These are phyloP conservation scores for Bubo scandiacus DNA, from an alignment of 2,113 vertebrate genomes.

Conservation along the genomic window DNA sequence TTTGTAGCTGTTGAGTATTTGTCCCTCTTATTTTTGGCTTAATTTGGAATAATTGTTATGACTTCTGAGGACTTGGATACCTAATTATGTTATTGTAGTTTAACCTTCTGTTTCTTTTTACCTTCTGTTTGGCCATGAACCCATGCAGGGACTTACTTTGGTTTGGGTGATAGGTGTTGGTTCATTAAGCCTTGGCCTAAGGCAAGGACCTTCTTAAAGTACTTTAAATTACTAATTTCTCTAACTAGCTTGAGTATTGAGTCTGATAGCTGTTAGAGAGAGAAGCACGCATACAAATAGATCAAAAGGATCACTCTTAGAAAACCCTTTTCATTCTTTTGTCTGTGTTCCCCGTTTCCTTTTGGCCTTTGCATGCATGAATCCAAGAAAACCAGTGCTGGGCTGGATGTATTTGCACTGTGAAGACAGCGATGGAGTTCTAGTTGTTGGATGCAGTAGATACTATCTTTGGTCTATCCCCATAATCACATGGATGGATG, in stretches of 20 bases:
- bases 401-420: background rate
- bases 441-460: background rate
- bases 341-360: background rate
- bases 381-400: background rate
- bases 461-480: background rate
- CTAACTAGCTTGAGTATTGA: background rate
- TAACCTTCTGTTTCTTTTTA: background rate
- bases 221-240: background rate
- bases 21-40: background rate
- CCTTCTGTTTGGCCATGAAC: background rate
- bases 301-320: background rate
- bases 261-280: background rate
- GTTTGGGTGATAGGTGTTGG: fast-evolving
- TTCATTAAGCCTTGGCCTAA: background rate
- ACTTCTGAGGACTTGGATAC: background rate
- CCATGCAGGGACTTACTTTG: background rate
- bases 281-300: background rate
- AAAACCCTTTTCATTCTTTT: background rate
- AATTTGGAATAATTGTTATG: background rate
- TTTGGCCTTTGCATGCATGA: background rate
- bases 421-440: background rate
- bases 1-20: background rate
- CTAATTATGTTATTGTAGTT: background rate
- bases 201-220: background rate
- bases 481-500: background rate